phyloP scores from a whole-genome alignment of 1,140 invertebrate genomes.

The Saxidomus purpurata region DNA sequence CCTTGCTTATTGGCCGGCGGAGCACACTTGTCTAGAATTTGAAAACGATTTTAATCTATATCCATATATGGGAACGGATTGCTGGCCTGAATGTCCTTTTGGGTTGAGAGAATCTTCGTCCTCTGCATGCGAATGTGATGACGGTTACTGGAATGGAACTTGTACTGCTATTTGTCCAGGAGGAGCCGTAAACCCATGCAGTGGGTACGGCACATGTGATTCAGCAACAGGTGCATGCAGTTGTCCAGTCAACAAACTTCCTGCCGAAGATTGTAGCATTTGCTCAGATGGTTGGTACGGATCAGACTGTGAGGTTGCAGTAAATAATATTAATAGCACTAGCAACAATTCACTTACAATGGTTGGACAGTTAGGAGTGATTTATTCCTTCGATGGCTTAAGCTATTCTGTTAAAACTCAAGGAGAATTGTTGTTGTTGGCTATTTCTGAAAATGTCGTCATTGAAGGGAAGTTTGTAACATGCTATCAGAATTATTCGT shows the following conservation, averaged over 20 bases:
- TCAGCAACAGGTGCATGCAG: constrained; percentile 65
- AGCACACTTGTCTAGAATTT: constrained; percentile 69
- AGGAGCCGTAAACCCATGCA: constrained; percentile 69
- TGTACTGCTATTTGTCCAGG: constrained; percentile 73
- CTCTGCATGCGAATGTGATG: constrained; percentile 55
- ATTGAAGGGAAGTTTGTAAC: constrained; percentile 74
- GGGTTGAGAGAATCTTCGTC: not conserved
- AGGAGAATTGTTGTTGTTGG: constrained; percentile 69
- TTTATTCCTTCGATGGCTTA: constrained; percentile 69
- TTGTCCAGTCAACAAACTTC: constrained; percentile 71
- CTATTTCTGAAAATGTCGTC: constrained; percentile 65
- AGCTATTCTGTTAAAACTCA: constrained; percentile 62
- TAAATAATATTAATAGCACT: not conserved
- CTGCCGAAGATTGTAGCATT: constrained; percentile 61
- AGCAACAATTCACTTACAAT: not conserved
- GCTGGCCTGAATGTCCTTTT: constrained; percentile 46
- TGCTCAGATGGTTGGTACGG: constrained; percentile 74
- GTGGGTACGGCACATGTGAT: constrained; percentile 73
- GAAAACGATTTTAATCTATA: constrained; percentile 61
- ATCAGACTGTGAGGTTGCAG: constrained; percentile 67
- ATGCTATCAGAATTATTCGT: constrained; percentile 72
- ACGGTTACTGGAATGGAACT: constrained; percentile 71
- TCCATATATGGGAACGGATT: constrained; percentile 41
- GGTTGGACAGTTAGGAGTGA: constrained; percentile 59
- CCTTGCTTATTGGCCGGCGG: constrained; percentile 67